Conservation (phyloP, 2,113 vertebrate genomes). For the Ceuthmochares aereus region DNA sequence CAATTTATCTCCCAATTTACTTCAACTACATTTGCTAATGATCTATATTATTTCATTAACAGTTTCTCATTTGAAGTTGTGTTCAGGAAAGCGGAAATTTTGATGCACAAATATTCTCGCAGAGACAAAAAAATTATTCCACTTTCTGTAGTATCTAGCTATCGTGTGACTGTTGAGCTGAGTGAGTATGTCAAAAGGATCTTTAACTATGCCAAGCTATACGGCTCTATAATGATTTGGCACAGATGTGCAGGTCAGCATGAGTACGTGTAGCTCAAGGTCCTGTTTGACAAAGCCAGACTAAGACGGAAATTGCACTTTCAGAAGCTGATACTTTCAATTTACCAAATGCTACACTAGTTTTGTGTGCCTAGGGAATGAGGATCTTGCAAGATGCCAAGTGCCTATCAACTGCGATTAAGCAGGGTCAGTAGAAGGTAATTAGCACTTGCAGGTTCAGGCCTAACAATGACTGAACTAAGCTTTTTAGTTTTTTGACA, state of each 20-base stretch:
- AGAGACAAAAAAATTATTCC: neutral
- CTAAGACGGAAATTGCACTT: neutral
- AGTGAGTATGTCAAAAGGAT: neutral
- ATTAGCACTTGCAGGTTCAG: slow-evolving; percentile 17
- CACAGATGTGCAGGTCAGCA: neutral
- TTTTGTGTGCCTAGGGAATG: neutral
- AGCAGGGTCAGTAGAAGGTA: neutral
- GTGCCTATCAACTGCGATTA: neutral
- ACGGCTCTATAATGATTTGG: neutral
- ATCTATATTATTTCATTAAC: neutral
- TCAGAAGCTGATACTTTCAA: neutral
- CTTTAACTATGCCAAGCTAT: neutral
- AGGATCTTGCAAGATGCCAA: neutral
- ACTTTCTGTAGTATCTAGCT: neutral
- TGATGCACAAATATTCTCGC: neutral
- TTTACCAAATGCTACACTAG: neutral
- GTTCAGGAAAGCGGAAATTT: neutral
- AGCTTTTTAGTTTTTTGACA: neutral
- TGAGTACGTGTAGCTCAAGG: neutral
- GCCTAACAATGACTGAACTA: neutral
- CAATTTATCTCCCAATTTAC: neutral
- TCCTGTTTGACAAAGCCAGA: neutral
- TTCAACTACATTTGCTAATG: neutral
- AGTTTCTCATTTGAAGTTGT: neutral
- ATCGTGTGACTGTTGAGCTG: neutral